These are phyloP conservation scores for Meteorus cinctellus DNA, from an alignment of 2,888 invertebrate genomes.

Conservation along the genomic window DNA sequence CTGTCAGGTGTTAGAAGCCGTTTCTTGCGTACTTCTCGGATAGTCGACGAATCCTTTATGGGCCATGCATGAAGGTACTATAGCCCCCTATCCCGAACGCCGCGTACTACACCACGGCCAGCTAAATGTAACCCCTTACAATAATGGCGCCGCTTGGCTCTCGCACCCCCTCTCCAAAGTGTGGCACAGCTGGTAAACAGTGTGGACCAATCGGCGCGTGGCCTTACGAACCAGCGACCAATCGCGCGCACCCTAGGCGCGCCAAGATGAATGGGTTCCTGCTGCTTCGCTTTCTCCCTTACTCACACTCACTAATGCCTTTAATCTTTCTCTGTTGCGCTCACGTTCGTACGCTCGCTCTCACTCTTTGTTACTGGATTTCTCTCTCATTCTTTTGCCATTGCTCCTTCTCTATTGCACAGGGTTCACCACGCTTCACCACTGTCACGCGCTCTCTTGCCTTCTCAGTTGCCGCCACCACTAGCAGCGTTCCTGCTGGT, in stretches of 20 bases:
- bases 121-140: constrained; percentile 75
- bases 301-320: constrained; percentile 52
- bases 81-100: constrained; percentile 87
- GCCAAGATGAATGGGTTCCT: constrained; percentile 73
- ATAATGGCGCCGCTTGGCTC: constrained; percentile 75
- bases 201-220: constrained; percentile 67
- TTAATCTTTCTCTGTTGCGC: constrained; percentile 69
- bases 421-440: constrained; percentile 61
- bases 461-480: constrained; percentile 35
- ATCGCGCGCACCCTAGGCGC: constrained; percentile 69
- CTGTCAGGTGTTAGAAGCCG: constrained; percentile 73
- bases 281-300: constrained; percentile 44
- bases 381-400: constrained; percentile 33
- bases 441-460: constrained; percentile 75
- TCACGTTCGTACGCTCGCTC: constrained; percentile 75
- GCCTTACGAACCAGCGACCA: constrained; percentile 69
- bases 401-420: constrained; percentile 68
- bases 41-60: constrained; percentile 88
- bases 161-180: constrained; percentile 70
- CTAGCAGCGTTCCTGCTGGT: constrained; percentile 27
- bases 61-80: constrained; percentile 89
- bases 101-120: constrained; percentile 77
- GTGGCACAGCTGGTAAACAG: constrained; percentile 76
- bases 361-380: constrained; percentile 44
- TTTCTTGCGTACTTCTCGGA: constrained; percentile 78